Evolutionary conservation across 2,888 invertebrate species (phyloP), one percentile per base, ranked within the genome.

Genomic region (Pristionchus entomophagus): DNA sequence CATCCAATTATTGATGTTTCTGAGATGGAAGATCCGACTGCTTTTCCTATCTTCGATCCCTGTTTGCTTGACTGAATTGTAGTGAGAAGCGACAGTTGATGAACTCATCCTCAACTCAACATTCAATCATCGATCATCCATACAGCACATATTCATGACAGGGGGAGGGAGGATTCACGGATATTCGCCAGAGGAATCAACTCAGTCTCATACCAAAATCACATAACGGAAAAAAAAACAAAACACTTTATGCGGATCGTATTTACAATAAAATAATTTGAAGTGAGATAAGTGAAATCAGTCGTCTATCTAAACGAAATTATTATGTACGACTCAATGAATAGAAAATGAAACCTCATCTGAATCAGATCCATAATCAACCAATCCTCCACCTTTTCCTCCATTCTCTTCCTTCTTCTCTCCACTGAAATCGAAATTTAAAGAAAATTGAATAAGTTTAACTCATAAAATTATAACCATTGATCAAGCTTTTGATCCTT

Each of bases 1-100:
- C 22, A 98, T 96, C 99, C 99, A 99, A 94, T 99, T 99, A 94
- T 99, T 99, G 94, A 99, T 98, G 94, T 98, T 99, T 90, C 99
- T 95, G 95, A 99, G 95, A 94, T 96, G 96, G 92, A 97, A 96
- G 91, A 99, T 99, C 41, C 97, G 96, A 41, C 98, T 98, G 92
- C 97, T 96, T 89, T 96, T 96, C 80, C 99, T 95, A 91, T 96
- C 96, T 80, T 95, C 95, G 59, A 97, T 94, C 0, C 97, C 97
- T 91, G 96, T 96, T 90, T 97, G 96, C 94, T 96, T 96, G 17
- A 98, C 94, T 84, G 96, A 95, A 94, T 99, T 99, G 94, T 99
- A 99, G 94, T 99, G 98, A 5, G 96, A 95, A 1, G 98, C 98
- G 0, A 99, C 97, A 84, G 90, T 88, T 14, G 86, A 45, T 1